Percentiles rank a stretch among this genome's conserved stretches.
Conservation (phyloP, 2,888 invertebrate genomes). For the Sphecodes monilicornis region DNA sequence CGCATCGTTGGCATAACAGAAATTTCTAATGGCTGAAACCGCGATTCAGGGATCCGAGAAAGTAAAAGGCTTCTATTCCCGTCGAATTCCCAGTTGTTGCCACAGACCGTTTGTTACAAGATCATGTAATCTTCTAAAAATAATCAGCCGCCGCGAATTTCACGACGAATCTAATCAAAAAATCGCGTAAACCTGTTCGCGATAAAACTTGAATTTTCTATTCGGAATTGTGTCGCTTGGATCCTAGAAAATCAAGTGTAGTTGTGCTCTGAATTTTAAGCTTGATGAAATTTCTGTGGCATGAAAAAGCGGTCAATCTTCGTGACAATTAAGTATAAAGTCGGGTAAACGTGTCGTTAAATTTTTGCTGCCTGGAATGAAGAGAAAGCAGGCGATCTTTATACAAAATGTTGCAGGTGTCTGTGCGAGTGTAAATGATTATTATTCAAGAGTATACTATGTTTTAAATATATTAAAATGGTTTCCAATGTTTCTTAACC, state of each 20-base stretch:
- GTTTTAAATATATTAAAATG: too few species aligned
- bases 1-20: slow-evolving; percentile 67
- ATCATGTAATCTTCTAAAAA: slow-evolving; percentile 1
- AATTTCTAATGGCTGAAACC: slow-evolving; percentile 61
- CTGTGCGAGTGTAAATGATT: too few species aligned
- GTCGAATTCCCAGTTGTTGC: slow-evolving; percentile 27
- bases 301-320: background rate
- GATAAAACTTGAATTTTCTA: background rate
- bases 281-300: background rate
- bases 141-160: background rate
- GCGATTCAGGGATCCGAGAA: slow-evolving; percentile 51
- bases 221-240: background rate
- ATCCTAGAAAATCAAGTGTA: background rate
- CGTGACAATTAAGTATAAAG: background rate
- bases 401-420: too few species aligned
- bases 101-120: background rate
- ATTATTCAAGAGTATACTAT: too few species aligned
- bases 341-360: background rate
- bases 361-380: background rate
- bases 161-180: background rate
- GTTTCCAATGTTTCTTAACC: too few species aligned
- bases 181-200: background rate
- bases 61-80: slow-evolving; percentile 53
- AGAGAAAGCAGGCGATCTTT: too few species aligned
- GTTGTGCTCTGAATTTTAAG: background rate